Percentiles rank a stretch among this genome's conserved stretches.
These are phyloP conservation scores for Aricia agestis DNA, from an alignment of 1,140 invertebrate species.

Conservation along the genomic window DNA sequence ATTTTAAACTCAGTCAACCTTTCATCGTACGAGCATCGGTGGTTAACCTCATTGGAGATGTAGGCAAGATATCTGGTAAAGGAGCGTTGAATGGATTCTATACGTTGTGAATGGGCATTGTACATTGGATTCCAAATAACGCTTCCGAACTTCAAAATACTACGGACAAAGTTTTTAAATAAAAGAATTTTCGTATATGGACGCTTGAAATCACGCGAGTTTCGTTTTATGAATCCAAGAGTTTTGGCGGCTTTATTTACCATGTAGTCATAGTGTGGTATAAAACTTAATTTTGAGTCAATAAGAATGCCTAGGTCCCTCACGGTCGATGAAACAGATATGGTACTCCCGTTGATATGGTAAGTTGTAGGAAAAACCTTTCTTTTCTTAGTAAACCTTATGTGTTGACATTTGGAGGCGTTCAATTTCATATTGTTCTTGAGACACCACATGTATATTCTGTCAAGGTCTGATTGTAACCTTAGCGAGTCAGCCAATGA, in stretches of 20 bases:
- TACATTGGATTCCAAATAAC: not conserved
- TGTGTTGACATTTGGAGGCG: not conserved
- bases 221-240: not conserved
- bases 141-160: not conserved
- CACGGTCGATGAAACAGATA: not conserved
- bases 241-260: not conserved
- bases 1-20: too few species aligned
- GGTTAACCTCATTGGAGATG: too few species aligned
- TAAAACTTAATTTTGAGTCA: conserved; percentile 2
- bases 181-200: not conserved
- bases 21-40: too few species aligned
- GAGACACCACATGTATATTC: not conserved
- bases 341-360: not conserved
- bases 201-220: not conserved
- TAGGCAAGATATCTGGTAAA: too few species aligned
- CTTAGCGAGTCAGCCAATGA: not conserved
- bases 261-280: not conserved
- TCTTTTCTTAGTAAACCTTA: not conserved
- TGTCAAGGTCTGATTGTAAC: not conserved
- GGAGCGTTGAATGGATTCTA: not conserved
- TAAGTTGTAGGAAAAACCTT: not conserved
- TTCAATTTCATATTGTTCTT: not conserved
- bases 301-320: not conserved
- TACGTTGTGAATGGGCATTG: not conserved
- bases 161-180: not conserved